These are phyloP conservation scores for Polypedilum pembai DNA, from an alignment of 1,140 invertebrate genomes.

Conservation along the genomic window DNA sequence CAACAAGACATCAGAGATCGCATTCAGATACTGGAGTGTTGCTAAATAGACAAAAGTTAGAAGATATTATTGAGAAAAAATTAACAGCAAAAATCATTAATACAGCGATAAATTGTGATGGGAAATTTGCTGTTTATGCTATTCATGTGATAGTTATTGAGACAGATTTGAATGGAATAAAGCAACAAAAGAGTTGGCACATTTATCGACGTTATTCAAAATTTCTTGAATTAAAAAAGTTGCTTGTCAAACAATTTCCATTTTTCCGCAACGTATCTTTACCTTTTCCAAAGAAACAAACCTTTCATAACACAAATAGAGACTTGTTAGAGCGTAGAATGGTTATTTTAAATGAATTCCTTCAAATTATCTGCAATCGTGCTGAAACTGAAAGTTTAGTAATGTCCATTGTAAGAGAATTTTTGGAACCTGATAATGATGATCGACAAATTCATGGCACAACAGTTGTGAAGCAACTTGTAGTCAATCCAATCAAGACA, in stretches of 20 bases:
- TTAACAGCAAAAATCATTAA: constrained; percentile 31
- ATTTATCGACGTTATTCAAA: constrained; percentile 64
- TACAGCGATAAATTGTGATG: constrained; percentile 30
- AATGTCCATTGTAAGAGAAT: constrained; percentile 59
- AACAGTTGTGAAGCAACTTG: constrained; percentile 54
- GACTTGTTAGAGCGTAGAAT: constrained; percentile 80
- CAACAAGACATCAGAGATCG: no score
- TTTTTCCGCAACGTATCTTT: constrained; percentile 46
- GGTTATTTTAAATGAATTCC: constrained; percentile 75
- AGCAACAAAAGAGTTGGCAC: constrained; percentile 66
- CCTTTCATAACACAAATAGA: constrained; percentile 86
- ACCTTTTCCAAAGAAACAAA: constrained; percentile 85
- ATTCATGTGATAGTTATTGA: constrained; percentile 57
- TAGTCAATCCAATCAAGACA: constrained; percentile 67
- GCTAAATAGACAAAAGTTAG: background rate
- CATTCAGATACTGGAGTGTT: background rate
- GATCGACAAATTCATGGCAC: constrained; percentile 55
- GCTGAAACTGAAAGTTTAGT: constrained; percentile 59
- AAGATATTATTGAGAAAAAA: background rate
- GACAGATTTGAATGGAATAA: constrained; percentile 47
- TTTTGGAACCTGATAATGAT: constrained; percentile 75
- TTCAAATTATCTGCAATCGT: constrained; percentile 61
- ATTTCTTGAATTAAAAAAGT: constrained; percentile 31
- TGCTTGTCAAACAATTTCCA: constrained; percentile 13
- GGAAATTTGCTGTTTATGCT: constrained; percentile 71